Conservation (phyloP, 2,797 vertebrate species). For the Falco naumanni region DNA sequence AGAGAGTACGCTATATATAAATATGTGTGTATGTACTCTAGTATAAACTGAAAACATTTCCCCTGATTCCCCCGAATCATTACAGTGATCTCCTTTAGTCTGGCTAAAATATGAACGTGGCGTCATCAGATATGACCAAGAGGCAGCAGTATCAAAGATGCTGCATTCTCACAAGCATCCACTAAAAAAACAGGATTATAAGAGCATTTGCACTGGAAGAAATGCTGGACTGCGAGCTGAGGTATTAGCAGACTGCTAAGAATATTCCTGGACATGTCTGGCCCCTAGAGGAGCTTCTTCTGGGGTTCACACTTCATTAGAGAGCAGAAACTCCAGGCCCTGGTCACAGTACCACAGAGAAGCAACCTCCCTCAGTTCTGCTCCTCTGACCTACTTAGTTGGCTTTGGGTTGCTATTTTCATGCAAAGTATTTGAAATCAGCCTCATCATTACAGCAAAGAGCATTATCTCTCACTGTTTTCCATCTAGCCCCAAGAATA, state of each 20-base stretch:
- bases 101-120: neutral
- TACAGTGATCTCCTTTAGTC: neutral
- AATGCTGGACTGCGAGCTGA: neutral
- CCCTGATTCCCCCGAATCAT: neutral
- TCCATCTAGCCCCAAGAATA: conserved; percentile 65
- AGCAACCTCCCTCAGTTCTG: neutral
- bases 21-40: neutral
- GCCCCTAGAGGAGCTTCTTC: neutral
- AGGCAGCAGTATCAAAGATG: neutral
- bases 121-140: neutral
- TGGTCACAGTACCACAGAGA: neutral
- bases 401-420: conserved; percentile 24
- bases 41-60: neutral
- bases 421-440: conserved; percentile 28
- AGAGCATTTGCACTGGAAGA: neutral
- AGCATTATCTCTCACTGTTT: conserved; percentile 33
- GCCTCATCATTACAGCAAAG: conserved; percentile 51
- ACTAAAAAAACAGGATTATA: neutral
- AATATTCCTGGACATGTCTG: neutral
- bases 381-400: conserved; percentile 43
- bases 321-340: neutral
- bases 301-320: neutral
- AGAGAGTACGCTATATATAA: neutral
- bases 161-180: neutral
- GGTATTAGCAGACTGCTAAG: neutral